These are phyloP conservation scores for Cotesia glomerata DNA, from an alignment of 1,140 invertebrate species.

Conservation along the genomic window DNA sequence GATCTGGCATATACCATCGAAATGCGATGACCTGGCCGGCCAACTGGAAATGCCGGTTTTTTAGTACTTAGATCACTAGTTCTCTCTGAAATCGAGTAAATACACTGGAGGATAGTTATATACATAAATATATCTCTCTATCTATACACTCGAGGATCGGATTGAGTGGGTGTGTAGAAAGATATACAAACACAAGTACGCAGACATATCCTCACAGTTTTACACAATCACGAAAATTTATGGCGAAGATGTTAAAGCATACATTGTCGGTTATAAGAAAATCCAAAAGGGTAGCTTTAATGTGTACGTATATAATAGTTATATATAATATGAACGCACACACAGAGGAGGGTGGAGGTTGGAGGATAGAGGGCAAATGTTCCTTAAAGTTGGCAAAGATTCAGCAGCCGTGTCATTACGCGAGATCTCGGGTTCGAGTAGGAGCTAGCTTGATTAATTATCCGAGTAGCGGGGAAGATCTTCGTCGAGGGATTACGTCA, in stretches of 20 bases:
- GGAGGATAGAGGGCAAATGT: neutral
- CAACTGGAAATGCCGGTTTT: slow-evolving; percentile 23
- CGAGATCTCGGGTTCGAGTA: slow-evolving; percentile 11
- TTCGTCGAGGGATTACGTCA: slow-evolving; percentile 72
- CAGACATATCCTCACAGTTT: no score
- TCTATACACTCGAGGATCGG: no score
- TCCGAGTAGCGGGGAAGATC: slow-evolving; percentile 68
- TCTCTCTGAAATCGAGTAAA: no score
- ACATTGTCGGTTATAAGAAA: slow-evolving; percentile 10
- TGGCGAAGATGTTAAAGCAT: neutral
- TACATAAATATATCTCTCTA: neutral
- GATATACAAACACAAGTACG: no score
- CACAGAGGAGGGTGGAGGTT: no score
- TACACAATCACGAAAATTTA: neutral
- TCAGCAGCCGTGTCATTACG: slow-evolving; percentile 28
- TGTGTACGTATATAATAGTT: neutral
- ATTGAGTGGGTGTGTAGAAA: no score
- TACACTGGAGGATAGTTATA: neutral
- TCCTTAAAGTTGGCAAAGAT: slow-evolving; percentile 20
- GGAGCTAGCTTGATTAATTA: slow-evolving; percentile 35
- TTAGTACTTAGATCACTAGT: neutral
- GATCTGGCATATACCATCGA: slow-evolving; percentile 19
- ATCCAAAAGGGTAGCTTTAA: neutral
- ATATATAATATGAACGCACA: neutral
- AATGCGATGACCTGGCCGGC: slow-evolving; percentile 14